Base-by-base conservation (phyloP, 2,113 vertebrate species). In the Neodontobutis hainanensis region DNA sequence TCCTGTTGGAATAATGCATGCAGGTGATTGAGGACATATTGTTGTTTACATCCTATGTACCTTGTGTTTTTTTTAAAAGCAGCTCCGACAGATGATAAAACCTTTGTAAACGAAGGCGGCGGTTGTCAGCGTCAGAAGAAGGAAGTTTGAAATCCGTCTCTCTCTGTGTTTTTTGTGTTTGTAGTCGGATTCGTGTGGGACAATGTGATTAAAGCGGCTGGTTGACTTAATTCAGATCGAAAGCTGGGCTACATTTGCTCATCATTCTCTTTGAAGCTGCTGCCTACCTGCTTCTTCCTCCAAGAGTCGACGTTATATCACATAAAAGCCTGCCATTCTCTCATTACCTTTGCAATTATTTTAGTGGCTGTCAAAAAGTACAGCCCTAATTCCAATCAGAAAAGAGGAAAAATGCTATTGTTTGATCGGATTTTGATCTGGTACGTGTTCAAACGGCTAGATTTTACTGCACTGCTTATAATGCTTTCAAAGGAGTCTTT, bases 311-410 rank as follows among this genome's bases (percentile, higher is more conserved):
- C 50, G 27, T 61, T 68, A 74, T 63, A 71, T 50, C 43, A 48
- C 52, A 65, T 34, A 3, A 27, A 6, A 34, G 58, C 64, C 74
- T 69, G 77, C 61, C 75, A 65, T 73, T 67, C 73, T 83, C 83
- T 89, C 78, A 85, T 92, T 90, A 87, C 81, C 71, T 77, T 83
- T 64, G 85, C 65, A 82, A 88, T 89, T 90, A 88, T 90, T 90
- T 81, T 66, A 82, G 82, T 79, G 78, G 65, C 82, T 90, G 88
- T 91, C 88, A 90, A 76, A 72, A 82, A 83, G 81, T 56, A 72
- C 14, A 78, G 73, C 74, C 61, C 72, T 88, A 86, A 90, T 91
- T 82, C 76, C 63, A 79, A 89, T 88, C 78, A 87, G 80, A 85
- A 78, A 83, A 80, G 48, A 47, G 14, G 77, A 64, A 75, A 87